phyloP scores from a whole-genome alignment of 2,113 vertebrate genomes.

The Zosterops hypoxanthus region DNA sequence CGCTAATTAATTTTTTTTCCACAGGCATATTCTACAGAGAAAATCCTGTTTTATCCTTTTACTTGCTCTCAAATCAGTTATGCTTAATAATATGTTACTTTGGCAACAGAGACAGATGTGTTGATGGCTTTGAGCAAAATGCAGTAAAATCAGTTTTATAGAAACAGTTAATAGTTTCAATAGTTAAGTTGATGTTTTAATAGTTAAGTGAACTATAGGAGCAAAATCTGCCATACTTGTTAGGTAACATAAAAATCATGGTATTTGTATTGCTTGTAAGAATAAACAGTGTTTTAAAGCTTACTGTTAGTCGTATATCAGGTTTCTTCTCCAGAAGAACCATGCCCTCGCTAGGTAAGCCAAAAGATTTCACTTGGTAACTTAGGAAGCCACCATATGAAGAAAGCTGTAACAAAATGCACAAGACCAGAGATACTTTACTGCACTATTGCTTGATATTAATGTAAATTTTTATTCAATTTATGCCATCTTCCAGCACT shows the following conservation, averaged over 20 bases:
- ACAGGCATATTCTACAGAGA: neutral
- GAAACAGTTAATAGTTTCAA: neutral
- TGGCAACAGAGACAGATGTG: neutral
- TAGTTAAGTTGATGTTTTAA: neutral
- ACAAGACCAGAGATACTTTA: neutral
- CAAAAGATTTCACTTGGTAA: constrained; percentile 91
- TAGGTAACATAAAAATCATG: neutral
- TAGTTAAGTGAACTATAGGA: neutral
- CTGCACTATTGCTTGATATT: neutral
- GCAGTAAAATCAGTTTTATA: neutral
- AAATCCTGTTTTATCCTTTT: neutral
- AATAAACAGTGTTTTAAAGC: neutral
- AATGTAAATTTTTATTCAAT: neutral
- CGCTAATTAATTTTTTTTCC: neutral
- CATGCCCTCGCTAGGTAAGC: constrained; percentile 92
- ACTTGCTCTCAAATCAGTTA: neutral
- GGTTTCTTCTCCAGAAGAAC: constrained; percentile 79
- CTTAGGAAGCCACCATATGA: constrained; percentile 92
- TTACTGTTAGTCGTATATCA: constrained; percentile 84
- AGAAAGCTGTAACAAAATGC: constrained; percentile 80
- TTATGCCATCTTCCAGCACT: neutral
- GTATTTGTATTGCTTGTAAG: neutral
- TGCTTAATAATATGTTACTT: neutral
- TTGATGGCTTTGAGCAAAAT: neutral
- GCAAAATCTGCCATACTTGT: neutral